Evolutionary conservation across 2,888 invertebrate genomes (phyloP).

Genomic region (Drosophila picticornis): DNA sequence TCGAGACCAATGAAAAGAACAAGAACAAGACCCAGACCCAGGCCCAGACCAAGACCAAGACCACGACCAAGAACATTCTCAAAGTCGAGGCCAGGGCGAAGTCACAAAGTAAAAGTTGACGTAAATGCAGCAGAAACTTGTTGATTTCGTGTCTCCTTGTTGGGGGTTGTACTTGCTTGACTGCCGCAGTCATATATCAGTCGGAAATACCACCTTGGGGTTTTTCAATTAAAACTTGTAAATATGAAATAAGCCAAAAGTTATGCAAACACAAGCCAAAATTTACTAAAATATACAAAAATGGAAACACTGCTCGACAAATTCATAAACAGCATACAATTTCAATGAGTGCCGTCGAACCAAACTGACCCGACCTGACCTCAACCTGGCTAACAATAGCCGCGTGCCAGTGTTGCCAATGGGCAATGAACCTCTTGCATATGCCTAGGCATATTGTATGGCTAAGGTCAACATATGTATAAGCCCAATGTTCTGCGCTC

Average conservation of each 20-base stretch:
- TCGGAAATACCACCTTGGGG: slow-evolving; percentile 55
- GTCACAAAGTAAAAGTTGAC: slow-evolving; percentile 14
- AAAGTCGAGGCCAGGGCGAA: slow-evolving; percentile 3
- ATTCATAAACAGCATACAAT: slow-evolving; percentile 72
- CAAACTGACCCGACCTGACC: slow-evolving; percentile 17
- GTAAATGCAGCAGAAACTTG: slow-evolving; percentile 47
- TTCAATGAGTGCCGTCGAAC: slow-evolving; percentile 45
- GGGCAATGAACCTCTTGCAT: slow-evolving; percentile 67
- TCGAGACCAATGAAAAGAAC: neutral
- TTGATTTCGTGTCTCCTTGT: slow-evolving; percentile 43
- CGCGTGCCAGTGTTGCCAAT: slow-evolving; percentile 34
- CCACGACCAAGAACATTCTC: slow-evolving; percentile 9
- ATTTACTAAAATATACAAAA: slow-evolving; percentile 16
- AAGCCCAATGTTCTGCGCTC: slow-evolving; percentile 47
- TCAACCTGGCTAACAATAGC: slow-evolving; percentile 38
- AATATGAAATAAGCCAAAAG: slow-evolving; percentile 68
- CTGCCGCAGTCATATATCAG: slow-evolving; percentile 60
- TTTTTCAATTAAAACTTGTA: slow-evolving; percentile 75
- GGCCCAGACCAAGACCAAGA: neutral
- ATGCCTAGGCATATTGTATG: slow-evolving; percentile 41
- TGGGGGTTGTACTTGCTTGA: slow-evolving; percentile 1
- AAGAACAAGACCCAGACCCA: neutral
- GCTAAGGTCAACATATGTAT: slow-evolving; percentile 67
- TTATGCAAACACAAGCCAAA: slow-evolving; percentile 41
- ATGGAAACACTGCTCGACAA: slow-evolving; percentile 26